These are phyloP conservation scores for Limnephilus rhombicus DNA, from an alignment of 2,888 invertebrate species.

Conservation along the genomic window DNA sequence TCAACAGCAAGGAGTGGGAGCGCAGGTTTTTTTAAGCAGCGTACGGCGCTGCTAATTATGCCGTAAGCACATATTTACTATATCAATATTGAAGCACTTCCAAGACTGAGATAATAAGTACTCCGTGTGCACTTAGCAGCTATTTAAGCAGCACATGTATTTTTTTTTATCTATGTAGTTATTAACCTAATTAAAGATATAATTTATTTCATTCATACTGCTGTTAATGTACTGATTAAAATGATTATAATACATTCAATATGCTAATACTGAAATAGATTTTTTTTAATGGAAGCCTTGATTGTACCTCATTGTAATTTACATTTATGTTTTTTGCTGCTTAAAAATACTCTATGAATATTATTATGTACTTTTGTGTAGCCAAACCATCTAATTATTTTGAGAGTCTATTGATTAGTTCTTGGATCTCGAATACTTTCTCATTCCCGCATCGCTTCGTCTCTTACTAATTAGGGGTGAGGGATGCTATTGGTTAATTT, in stretches of 20 bases:
- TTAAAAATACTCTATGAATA: neutral
- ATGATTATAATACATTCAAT: neutral
- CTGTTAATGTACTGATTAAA: neutral
- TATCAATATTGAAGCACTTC: constrained; percentile 40
- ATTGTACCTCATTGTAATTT: neutral
- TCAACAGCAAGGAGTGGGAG: neutral
- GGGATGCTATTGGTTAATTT: too few relatives aligned
- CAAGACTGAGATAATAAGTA: neutral
- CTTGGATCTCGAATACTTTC: too few relatives aligned
- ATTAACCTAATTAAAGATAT: neutral
- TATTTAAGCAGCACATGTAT: neutral
- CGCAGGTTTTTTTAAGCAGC: neutral
- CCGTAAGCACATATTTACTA: constrained; percentile 36
- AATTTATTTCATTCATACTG: neutral
- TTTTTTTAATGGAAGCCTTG: neutral
- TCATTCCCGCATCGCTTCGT: too few relatives aligned
- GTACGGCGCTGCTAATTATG: constrained; percentile 22
- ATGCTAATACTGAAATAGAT: neutral
- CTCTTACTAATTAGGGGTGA: too few relatives aligned
- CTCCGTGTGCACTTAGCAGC: neutral
- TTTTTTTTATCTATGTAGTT: neutral
- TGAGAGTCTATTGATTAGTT: too few relatives aligned
- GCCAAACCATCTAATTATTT: too few relatives aligned
- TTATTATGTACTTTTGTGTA: neutral
- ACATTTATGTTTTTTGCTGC: neutral